A percentile compares a stretch with the other conserved stretches of the same genome.
Conservation (phyloP, 2,888 invertebrate species). For the Ichneumoninae sp. region DNA sequence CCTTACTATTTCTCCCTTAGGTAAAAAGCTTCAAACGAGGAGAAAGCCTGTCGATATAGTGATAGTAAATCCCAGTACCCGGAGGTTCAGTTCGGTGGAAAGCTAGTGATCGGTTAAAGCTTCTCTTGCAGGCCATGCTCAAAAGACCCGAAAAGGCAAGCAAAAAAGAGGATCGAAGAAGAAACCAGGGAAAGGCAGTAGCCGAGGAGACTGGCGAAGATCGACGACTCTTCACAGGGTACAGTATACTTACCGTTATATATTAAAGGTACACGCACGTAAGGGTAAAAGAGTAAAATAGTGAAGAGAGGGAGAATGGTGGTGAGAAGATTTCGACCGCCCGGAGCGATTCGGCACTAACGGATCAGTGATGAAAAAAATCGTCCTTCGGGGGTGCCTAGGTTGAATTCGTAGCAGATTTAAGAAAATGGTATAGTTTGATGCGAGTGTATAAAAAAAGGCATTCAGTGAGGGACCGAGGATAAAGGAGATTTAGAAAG, state of each 20-base stretch:
- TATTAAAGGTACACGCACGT: conserved; percentile 19
- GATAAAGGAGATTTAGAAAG: conserved; percentile 22
- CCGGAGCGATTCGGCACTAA: conserved; percentile 42
- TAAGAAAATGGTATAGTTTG: conserved; percentile 61
- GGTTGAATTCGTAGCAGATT: conserved; percentile 58
- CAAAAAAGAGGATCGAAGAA: conserved; percentile 7
- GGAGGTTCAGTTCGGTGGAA: conserved; percentile 7
- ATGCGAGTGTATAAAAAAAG: conserved; percentile 58
- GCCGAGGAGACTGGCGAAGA: conserved; percentile 49
- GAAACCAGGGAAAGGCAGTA: conserved; percentile 24
- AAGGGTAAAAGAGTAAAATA: conserved; percentile 15
- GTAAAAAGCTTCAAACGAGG: background rate
- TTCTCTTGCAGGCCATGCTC: conserved; percentile 12
- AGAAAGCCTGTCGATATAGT: conserved; percentile 23
- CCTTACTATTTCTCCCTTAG: conserved; percentile 27
- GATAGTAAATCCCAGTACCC: conserved; percentile 2
- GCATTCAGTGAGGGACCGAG: background rate
- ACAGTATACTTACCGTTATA: conserved; percentile 13
- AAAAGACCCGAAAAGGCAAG: conserved; percentile 39
- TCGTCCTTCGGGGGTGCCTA: conserved; percentile 56
- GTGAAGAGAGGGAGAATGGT: conserved; percentile 24
- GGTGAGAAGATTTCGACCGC: conserved; percentile 42
- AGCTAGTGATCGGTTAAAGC: conserved; percentile 24
- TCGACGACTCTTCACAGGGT: conserved; percentile 44
- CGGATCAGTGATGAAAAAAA: conserved; percentile 62